Evolutionary conservation across 1,140 invertebrate genomes (phyloP), one percentile per base, ranked within the genome.

Genomic region (Thrips palmi): DNA sequence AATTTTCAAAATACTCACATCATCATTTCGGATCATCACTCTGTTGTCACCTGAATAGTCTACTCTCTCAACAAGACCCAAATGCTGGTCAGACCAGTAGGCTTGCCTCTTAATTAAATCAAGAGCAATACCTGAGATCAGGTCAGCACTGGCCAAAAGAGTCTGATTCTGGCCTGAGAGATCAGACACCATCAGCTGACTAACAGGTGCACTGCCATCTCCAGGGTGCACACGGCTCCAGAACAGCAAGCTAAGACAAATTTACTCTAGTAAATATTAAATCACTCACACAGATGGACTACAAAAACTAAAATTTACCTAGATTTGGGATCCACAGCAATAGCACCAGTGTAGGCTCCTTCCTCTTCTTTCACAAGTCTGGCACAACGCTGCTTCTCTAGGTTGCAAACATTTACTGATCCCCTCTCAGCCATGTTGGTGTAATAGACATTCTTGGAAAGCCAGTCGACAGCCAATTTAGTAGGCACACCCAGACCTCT

Each of bases 401-500:
- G 40, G 33, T 48, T 35, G 23, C 43, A 47, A 22, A 43, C 41
- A 20, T 37, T 40, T 24, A 51, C 47, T 14, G 18, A 12, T 11
- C 25, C 27, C 7, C 17, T 15, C 23, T 43, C 35, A 36, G 43
- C 43, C 2, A 45, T 34, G 32, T 42, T 25, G 12, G 30, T 22
- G 14, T 49, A 40, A 23, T 52, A 52, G 11, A 52, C 28, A 31
- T 51, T 50, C n/a, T 41, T 37, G 20, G 51, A 46, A 10, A 51
- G 27, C 49, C 51, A 51, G 39, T 52, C 51, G 14, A 47, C 29
- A n/a, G 47, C 35, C 21, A 52, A 33, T 15, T 47, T 45, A 7
- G 25, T 37, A 23, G 51, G 48, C 15, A 33, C 30, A 12, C 39
- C 36, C n/a, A 48, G 21, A 10, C 42, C 37, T 31, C 24, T 31